Evolutionary conservation across 2,888 invertebrate species (phyloP), one percentile per base, ranked within the genome.

Genomic region (Gerris lacustris): DNA sequence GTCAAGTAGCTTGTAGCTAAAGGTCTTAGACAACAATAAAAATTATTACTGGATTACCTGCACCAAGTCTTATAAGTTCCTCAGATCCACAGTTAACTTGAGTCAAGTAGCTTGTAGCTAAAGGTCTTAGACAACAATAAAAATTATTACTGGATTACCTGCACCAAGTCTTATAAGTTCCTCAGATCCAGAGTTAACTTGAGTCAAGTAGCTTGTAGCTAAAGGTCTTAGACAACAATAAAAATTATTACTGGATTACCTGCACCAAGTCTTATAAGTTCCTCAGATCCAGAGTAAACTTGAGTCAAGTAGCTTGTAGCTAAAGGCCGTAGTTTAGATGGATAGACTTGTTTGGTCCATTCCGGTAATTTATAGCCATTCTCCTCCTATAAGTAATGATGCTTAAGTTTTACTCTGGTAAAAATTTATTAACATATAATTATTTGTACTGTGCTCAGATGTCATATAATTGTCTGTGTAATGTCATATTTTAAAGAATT

Each of bases 281-380:
- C 67, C 18, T 64, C 69, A 55, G 72, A 70, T 17, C 74, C 74
- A 11, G 67, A 63, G 45, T 72, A 31, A 45, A 67, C 62, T 31
- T 72, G 72, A 43, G 66, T 69, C 7, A 70, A 73, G 6, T 71
- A 70, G 15, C 43, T 67, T 6, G 68, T 72, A 67, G 70, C 73
- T 47, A 71, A 63, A 2, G 17, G 71, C 44, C 55, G 55, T 85
- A 93, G 87, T 79, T 84, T 84, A 66, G 83, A 82, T 0, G 90
- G 88, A 76, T 88, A 89, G 64, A 88, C 86, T 73, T 84, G 83
- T 74, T 85, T 84, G 0, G 90, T 87, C 91, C 92, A 91, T 66
- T 85, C 83, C 0, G 92, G 92, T n/a, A 92, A 79, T 68, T 84
- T 83, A 63, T 91, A 81, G 7, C 87, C 88, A 72, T 90, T 86